phyloP scores from a whole-genome alignment of 2,113 vertebrate genomes.

The Columba livia region DNA sequence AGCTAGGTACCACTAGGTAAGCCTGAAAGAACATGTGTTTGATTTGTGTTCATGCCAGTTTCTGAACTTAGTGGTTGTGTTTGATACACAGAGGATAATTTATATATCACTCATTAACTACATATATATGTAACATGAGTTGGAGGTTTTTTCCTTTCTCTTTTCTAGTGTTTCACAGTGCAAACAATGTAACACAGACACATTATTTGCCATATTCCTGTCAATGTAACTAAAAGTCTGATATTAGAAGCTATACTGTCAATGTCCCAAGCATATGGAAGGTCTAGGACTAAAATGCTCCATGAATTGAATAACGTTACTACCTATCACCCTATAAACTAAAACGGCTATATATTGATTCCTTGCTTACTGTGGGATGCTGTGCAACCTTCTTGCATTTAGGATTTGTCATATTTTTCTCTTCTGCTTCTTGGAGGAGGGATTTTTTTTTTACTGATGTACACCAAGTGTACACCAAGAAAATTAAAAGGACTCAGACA shows the following conservation, averaged over 20 bases:
- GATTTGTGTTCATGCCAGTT: background rate
- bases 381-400: background rate
- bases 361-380: background rate
- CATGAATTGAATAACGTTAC: background rate
- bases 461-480: background rate
- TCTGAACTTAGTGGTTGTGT: background rate
- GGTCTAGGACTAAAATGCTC: background rate
- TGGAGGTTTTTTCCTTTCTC: background rate
- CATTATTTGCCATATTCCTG: background rate
- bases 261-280: background rate
- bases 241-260: background rate
- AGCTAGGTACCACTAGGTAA: background rate
- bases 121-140: background rate
- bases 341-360: background rate
- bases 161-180: background rate
- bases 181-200: background rate
- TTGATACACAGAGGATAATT: no score
- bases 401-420: background rate
- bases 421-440: background rate
- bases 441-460: background rate
- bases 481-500: background rate
- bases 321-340: background rate
- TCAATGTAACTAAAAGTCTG: background rate
- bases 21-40: background rate
- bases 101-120: background rate